Conservation (phyloP, 2,113 vertebrate species). For the Hiodon tergisus region DNA sequence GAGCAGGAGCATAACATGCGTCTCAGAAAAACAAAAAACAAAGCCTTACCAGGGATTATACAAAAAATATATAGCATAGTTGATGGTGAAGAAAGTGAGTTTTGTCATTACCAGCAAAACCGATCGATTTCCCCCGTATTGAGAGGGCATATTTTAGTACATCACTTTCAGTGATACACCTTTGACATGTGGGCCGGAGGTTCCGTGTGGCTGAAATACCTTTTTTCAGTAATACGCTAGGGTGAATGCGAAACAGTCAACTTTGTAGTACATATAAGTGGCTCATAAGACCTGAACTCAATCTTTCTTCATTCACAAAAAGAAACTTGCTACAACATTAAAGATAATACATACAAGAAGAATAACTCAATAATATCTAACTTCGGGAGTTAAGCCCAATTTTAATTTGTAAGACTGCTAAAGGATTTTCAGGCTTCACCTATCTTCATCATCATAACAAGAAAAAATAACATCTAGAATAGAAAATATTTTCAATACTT, state of each 20-base stretch:
- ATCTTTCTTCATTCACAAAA: neutral
- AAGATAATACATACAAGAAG: neutral
- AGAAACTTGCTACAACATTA: neutral
- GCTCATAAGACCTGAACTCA: neutral
- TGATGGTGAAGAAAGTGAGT: slow-evolving; percentile 28
- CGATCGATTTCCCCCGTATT: slow-evolving; percentile 26
- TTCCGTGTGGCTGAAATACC: neutral
- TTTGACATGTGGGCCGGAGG: slow-evolving; percentile 25
- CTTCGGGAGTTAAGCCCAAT: neutral
- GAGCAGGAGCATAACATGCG: neutral
- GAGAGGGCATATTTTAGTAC: slow-evolving; percentile 3
- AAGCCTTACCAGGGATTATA: slow-evolving; percentile 34
- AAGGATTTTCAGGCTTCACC: neutral
- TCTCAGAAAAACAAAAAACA: neutral
- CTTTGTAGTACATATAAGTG: neutral
- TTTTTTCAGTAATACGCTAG: neutral
- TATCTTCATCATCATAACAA: neutral
- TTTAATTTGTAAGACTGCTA: neutral
- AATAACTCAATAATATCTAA: neutral
- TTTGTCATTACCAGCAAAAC: slow-evolving; percentile 44
- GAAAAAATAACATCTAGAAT: neutral
- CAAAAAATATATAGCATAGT: slow-evolving; percentile 26
- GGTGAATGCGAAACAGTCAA: slow-evolving; percentile 6
- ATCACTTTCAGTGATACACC: slow-evolving; percentile 1
- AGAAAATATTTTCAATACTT: neutral